A percentile compares a stretch with the other conserved stretches of the same genome.
These are phyloP conservation scores for Lepus timidus DNA, from an alignment of 2,113 vertebrate species.

Conservation along the genomic window DNA sequence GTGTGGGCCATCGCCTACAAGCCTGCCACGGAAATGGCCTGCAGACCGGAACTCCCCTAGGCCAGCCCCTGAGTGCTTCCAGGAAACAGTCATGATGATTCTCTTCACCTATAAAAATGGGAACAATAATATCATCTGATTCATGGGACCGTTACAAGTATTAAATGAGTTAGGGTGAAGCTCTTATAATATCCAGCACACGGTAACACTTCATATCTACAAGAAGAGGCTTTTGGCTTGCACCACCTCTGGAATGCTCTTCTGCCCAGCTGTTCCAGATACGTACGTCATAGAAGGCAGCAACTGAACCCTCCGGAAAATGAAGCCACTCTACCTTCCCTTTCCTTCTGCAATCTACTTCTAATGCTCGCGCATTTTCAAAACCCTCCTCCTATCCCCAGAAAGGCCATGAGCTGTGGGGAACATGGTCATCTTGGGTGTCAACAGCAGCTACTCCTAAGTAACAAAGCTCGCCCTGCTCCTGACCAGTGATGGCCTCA, in stretches of 20 bases:
- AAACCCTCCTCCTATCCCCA: background rate
- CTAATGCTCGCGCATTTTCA: background rate
- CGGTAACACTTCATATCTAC: background rate
- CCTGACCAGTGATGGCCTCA: background rate
- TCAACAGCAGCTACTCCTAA: background rate
- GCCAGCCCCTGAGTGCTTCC: background rate
- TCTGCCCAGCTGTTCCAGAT: background rate
- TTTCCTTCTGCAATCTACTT: background rate
- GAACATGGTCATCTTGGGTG: background rate
- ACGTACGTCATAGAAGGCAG: background rate
- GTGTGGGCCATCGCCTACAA: background rate
- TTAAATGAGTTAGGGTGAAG: background rate
- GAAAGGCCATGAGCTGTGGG: background rate
- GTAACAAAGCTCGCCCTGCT: background rate
- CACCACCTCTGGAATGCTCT: background rate
- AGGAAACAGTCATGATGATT: background rate
- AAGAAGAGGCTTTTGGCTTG: background rate
- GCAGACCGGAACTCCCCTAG: background rate
- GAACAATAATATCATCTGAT: background rate
- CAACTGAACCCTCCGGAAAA: constrained; percentile 25
- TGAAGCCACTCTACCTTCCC: background rate
- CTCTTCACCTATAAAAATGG: background rate
- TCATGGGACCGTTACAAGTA: background rate
- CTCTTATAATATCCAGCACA: background rate
- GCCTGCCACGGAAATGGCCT: background rate